Evolutionary conservation across 1,140 invertebrate genomes (phyloP), one percentile per base, ranked within the genome.

Genomic region (Halesus radiatus): DNA sequence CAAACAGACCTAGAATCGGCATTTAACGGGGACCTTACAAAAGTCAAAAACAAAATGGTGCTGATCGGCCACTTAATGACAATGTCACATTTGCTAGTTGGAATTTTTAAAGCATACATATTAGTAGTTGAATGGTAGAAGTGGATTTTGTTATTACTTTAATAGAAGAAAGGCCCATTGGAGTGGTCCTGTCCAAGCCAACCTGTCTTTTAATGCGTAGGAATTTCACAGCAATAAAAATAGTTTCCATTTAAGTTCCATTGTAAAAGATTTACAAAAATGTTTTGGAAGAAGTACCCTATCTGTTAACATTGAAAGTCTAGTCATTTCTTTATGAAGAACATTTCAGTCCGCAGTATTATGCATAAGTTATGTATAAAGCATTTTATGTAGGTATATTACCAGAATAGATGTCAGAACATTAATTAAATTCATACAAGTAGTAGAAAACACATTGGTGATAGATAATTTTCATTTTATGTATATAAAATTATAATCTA

Each of bases 191-290:
- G 32, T 18, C n/a, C 7, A 13, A 66, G 15, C 16, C 15, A 32
- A 66, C 20, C 10, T 29, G 23, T 37, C 23, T 66, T 16, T 32
- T 37, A 37, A 16, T 23, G 60, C 20, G 29, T 10, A 64, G 16
- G 32, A 64, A 64, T 50, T 45, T 70, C 10, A 26, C 23, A 64
- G 23, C 18, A 62, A 6, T 1, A 26, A 29, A 62, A 23, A 23
- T 62, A 62, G 20, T 23, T 23, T 29, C 10, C 26, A 26, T 32
- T 29, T 64, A 64, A 15, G 62, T 15, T 64, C 32, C 22, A 64
- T 64, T 64, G 62, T 64, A 64, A 64, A 64, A 29, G 20, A 5
- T 23, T 64, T 64, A 64, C 22, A 64, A 64, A 64, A 26, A 64
- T 64, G 56, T 32, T n/a, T 29, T 64, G 62, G 62, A 64, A 64